Base-by-base conservation (phyloP, 1,140 invertebrate species). In the Drosophila lacteicornis region DNA sequence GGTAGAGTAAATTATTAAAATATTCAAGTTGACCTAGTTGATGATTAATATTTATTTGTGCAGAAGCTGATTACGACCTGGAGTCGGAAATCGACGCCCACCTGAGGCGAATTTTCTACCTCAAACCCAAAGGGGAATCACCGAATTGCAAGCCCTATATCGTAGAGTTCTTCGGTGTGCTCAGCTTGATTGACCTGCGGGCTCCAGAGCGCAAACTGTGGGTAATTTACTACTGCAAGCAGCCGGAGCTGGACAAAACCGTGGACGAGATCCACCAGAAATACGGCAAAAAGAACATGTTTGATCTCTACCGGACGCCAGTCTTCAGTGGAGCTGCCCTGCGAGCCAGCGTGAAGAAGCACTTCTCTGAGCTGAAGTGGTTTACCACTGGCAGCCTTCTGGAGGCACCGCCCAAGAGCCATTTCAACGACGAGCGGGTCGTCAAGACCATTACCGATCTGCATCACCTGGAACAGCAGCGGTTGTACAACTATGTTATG, bases 231-330 rank as follows among this genome's bases (percentile, higher is more conserved):
- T 36, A 78, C 42, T 74, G 71, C 25, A 69, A 59, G 2, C 67
- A 80, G 19, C 43, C 83, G 0, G 71, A 88, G 4, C 45, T 87
- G n/a, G 71, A 88, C 25, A 66, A 83, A 27, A 80, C 76, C 6
- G 40, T 87, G 3, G 58, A 83, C 3, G 67, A 70, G 4, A 78
- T 85, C 25, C 74, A 83, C 40, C 58, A 83, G 33, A 87, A 87
- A 50, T 88, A 80, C 46, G 83, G 83, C 2, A 87, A 87, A 22
- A 88, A 88, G 43, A 88, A 87, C 40, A 66, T 87, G 73, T 83
- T 59, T 27, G 83, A 87, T 36, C 43, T 87, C 30, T 87, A 83
- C 36, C 65, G 84, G 6, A 83, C 73, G 9, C 80, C 84, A 5
- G 63, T 80, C 0, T 88, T 78, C 5, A 88, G 84, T 30, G 83